Base-by-base conservation (phyloP, 1,140 invertebrate species). In the Penaeus indicus region DNA sequence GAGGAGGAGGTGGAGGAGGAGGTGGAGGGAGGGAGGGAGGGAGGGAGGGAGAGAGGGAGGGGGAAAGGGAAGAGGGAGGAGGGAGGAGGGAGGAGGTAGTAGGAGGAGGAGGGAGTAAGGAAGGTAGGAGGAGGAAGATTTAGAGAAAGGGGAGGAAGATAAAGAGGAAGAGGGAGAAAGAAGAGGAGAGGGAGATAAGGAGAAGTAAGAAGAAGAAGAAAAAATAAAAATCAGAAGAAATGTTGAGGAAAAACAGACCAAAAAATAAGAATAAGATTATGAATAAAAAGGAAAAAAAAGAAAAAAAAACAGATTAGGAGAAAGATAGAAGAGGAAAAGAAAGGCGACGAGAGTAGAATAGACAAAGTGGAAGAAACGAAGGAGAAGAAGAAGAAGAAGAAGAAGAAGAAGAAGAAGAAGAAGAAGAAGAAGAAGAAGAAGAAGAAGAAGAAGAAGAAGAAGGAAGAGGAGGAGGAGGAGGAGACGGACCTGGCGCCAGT, bases 381-480 rank as follows among this genome's bases (percentile, higher is more conserved):
- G 63, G 63, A 64, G 63, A 64, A 64, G 63, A n/a, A 7, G 7
- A 25, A 7, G 7, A 25, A 7, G 7, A 25, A 7, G 7, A 25
- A 7, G 7, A 25, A 7, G 7, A 25, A 7, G 7, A 25, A 7
- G 7, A 25, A 7, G 7, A 25, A 7, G 7, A 25, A 7, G 7
- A 25, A 25, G 7, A 25, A 67, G 7, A 7, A 25, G 7, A 7
- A 67, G 7, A 7, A 67, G 7, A 7, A 67, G 7, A 7, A 67
- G 7, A 25, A 67, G 7, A 7, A 67, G 64, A 7, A 67, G 64
- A 7, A 67, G 7, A 7, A 67, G 64, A 7, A 67, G 64, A 7
- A 67, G 64, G 7, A 67, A 25, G 64, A 67, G 64, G 7, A 67
- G 64, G 64, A 67, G 64, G 64, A 67, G 64, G 64, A 67, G 64